These are phyloP conservation scores for Crematogaster levior DNA, from an alignment of 2,888 invertebrate genomes.

Conservation along the genomic window DNA sequence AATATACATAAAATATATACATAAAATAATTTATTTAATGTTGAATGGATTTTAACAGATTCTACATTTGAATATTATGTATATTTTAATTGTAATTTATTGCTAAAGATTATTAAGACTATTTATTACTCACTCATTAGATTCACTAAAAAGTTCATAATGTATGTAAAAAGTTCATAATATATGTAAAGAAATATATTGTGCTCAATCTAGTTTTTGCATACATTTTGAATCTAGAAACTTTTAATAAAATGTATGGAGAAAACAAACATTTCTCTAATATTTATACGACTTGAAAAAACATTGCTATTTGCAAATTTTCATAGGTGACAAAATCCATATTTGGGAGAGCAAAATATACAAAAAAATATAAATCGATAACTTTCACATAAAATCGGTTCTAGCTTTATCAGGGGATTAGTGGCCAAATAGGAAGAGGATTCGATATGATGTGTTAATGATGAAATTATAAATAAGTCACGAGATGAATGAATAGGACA, in stretches of 20 bases:
- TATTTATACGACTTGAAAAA: background rate
- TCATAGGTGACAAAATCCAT: background rate
- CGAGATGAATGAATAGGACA: background rate
- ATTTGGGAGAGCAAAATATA: background rate
- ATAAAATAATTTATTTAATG: background rate
- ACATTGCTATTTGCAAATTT: background rate
- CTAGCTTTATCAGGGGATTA: background rate
- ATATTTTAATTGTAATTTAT: background rate
- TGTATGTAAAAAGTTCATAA: no score
- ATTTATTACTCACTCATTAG: no score
- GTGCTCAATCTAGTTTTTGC: background rate
- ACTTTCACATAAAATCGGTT: slow-evolving; percentile 7
- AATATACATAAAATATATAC: no score
- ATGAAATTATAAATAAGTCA: slow-evolving; percentile 14
- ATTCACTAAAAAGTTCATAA: background rate
- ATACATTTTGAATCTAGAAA: background rate
- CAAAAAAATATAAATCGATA: background rate
- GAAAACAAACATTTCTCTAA: background rate
- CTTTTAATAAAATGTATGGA: background rate
- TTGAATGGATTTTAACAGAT: background rate
- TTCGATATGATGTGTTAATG: background rate
- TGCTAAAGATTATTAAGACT: no score
- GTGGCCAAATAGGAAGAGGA: background rate
- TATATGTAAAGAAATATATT: background rate
- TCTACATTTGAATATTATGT: background rate